Base-by-base conservation (phyloP, 2,797 vertebrate species). In the Aplochiton taeniatus region DNA sequence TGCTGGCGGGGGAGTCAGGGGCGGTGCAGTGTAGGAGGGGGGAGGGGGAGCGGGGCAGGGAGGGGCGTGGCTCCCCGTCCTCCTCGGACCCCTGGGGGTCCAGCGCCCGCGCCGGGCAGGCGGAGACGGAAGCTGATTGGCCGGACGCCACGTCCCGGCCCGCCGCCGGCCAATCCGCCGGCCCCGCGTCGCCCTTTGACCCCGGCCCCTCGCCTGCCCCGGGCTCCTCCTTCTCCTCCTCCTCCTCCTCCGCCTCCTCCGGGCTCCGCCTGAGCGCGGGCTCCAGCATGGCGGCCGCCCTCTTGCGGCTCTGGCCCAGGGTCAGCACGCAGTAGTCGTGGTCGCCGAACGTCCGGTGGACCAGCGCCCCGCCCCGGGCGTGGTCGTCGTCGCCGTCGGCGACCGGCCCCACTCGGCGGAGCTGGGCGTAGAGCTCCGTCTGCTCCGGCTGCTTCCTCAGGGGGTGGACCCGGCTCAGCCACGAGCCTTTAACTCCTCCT, bases 361-460 rank as follows among this genome's bases (percentile, higher is more conserved):
- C 79, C 92, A 93, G 54, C 90, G 90, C 41, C 88, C 73, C 78
- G 92, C 93, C 69, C 83, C 81, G 46, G 10, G 46, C 31, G 0
- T 81, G 84, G 47, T 83, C 88, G 13, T 89, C 42, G 68, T 85
- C 65, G 20, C 58, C 19, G 42, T 70, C 85, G 0, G 76, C 79
- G 0, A 84, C 78, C 47, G 90, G 89, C 66, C 88, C 90, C 88
- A 92, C 88, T 65, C 92, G 90, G 65, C 89, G 93, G 76, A 99
- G 91, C 78, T 97, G 95, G n/a, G 97, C 95, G 0, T 96, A 95
- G 64, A 99, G 91, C 90, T 99, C 96, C 0, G 95, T 98, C 85
- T 95, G 93, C 85, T 96, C 96, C 0, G 94, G 96, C 9, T 94
- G 93, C 85, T 96, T 97, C 85, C 92, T 93, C 51, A 82, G 87